Evolutionary conservation across 2,113 vertebrate species (phyloP), one percentile per base, ranked within the genome.

Genomic region (Amphiprion ocellaris): DNA sequence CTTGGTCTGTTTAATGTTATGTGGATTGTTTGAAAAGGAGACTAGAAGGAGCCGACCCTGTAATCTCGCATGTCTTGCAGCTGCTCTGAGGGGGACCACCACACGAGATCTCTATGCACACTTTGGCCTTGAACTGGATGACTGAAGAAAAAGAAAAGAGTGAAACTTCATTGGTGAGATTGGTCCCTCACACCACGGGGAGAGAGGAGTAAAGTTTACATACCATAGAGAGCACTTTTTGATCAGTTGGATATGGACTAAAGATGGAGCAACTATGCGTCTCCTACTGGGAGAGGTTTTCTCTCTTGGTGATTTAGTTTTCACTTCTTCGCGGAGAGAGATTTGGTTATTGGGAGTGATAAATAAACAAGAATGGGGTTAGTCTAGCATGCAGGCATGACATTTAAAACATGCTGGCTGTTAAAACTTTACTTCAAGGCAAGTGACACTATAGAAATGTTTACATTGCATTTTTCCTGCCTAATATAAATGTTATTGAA

Each of bases 21-120:
- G 41, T 28, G 56, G 67, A 17, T 68, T 91, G 82, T 87, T 88
- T 88, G 72, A 85, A 83, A 83, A 71, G 79, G n/a, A 65, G 53
- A 85, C 49, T 14, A 58, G 73, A 75, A 76, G 41, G 65, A 68
- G 49, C 30, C 76, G 75, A 88, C 74, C 74, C 61, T 74, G 66
- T 76, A 62, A 85, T 80, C 61, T 69, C 53, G 47, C 88, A 17
- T 88, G 54, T 84, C 24, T 86, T 83, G 61, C 87, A 99, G 98
- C 97, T 39, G 77, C 95, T 69, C 93, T 97, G 83, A 95, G 96
- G 89, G 96, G 97, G 19, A 95, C 97, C 84, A 97, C 98, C 87
- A 98, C 96, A 63, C 96, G 95, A 85, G 95, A 98, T 52, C 90
- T 99, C 68, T 99, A 99, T 89, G 88, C 94, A 69, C 95, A 96